A percentile compares a stretch with the other conserved stretches of the same genome.
phyloP scores from a whole-genome alignment of 2,113 vertebrate genomes.

The Toxotes chatareus region DNA sequence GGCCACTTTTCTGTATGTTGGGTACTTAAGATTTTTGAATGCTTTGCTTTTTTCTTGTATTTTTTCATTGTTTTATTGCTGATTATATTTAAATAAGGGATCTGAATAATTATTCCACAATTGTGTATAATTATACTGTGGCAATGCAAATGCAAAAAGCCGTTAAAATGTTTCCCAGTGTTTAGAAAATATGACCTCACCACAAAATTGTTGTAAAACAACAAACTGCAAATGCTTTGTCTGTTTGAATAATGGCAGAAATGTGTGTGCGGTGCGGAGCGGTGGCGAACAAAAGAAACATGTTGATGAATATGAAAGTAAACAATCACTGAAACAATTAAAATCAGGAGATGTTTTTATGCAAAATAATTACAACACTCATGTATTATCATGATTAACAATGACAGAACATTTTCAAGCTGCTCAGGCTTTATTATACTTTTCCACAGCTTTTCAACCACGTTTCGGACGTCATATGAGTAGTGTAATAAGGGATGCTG shows the following conservation, averaged over 20 bases:
- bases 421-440: not conserved
- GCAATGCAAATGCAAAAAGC: slow-evolving; percentile 1
- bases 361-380: not conserved
- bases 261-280: not conserved
- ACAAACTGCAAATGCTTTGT: not conserved
- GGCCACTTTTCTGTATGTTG: no score
- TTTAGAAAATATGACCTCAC: not conserved
- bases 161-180: not conserved
- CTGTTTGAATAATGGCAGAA: not conserved
- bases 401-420: not conserved
- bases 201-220: not conserved
- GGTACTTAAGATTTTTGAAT: not conserved
- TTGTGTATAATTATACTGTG: not conserved
- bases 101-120: not conserved
- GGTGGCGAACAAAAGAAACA: not conserved
- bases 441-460: not conserved
- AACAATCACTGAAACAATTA: not conserved
- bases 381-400: not conserved
- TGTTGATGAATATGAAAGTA: not conserved
- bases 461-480: slow-evolving; percentile 3
- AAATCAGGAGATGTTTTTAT: not conserved
- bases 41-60: not conserved
- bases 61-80: not conserved
- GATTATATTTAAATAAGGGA: not conserved
- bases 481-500: not conserved